A percentile compares a stretch with the other conserved stretches of the same genome.
Conservation (phyloP, 2,113 vertebrate species). For the Stictonetta naevosa region DNA sequence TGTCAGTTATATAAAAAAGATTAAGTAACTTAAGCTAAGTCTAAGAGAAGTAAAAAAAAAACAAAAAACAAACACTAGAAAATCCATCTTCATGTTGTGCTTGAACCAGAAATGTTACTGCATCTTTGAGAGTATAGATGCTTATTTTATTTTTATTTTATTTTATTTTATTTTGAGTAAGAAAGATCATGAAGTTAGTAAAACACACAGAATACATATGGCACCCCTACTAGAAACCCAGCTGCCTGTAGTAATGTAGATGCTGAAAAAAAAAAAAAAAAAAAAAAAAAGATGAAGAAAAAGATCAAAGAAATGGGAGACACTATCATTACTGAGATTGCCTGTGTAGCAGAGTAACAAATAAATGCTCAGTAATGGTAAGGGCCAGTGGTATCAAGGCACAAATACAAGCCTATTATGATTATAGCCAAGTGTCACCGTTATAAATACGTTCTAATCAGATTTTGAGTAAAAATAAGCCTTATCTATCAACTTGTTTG, state of each 20-base stretch:
- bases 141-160: neutral
- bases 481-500: neutral
- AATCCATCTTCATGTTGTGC: neutral
- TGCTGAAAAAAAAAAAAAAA: neutral
- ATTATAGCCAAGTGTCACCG: neutral
- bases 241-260: neutral
- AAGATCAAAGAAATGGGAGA: neutral
- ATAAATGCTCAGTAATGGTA: neutral
- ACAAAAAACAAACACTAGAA: neutral
- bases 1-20: neutral
- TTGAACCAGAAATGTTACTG: neutral
- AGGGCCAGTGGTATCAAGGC: neutral
- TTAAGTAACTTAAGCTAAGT: neutral
- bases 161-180: neutral
- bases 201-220: neutral
- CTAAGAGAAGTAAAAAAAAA: neutral
- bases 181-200: neutral
- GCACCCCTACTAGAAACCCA: neutral
- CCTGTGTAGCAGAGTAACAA: neutral
- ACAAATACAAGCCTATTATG: neutral
- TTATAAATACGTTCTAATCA: neutral
- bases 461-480: neutral
- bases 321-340: neutral
- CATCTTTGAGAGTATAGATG: neutral
- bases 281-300: neutral